Percentiles rank a stretch among this genome's conserved stretches.
phyloP scores from a whole-genome alignment of 2,113 vertebrate genomes.

The Mungos mungo region DNA sequence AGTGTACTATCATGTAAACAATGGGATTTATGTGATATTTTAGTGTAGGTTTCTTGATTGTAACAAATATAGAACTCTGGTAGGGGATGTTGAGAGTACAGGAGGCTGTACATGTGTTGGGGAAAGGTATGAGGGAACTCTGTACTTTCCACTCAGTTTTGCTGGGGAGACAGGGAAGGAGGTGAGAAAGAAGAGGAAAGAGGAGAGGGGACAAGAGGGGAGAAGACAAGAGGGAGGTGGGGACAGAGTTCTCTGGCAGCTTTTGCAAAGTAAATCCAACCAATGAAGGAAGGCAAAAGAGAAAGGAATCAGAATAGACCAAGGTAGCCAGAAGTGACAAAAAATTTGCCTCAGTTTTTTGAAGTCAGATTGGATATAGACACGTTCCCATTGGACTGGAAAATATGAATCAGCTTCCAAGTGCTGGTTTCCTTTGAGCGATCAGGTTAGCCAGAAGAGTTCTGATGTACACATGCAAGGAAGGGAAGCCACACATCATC shows the following conservation, averaged over 20 bases:
- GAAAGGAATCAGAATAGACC: neutral
- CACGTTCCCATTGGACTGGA: neutral
- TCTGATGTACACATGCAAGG: neutral
- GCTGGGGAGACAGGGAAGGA: neutral
- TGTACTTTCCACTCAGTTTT: neutral
- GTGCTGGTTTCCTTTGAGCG: neutral
- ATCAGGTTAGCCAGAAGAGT: neutral
- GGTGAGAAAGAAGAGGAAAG: neutral
- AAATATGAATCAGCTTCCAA: neutral
- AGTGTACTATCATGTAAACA: neutral
- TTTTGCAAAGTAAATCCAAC: neutral
- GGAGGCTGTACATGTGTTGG: neutral
- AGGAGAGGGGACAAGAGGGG: neutral
- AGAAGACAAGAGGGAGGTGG: neutral
- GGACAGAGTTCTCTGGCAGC: neutral
- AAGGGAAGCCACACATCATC: neutral
- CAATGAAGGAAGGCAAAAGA: neutral
- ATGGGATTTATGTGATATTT: neutral
- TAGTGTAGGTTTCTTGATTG: neutral
- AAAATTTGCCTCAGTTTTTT: neutral
- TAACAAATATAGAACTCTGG: neutral
- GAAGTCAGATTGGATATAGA: neutral
- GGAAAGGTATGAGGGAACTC: neutral
- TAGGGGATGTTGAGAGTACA: neutral
- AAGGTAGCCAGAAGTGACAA: neutral